phyloP scores from a whole-genome alignment of 2,888 invertebrate genomes.

The Brachypterus glaber region DNA sequence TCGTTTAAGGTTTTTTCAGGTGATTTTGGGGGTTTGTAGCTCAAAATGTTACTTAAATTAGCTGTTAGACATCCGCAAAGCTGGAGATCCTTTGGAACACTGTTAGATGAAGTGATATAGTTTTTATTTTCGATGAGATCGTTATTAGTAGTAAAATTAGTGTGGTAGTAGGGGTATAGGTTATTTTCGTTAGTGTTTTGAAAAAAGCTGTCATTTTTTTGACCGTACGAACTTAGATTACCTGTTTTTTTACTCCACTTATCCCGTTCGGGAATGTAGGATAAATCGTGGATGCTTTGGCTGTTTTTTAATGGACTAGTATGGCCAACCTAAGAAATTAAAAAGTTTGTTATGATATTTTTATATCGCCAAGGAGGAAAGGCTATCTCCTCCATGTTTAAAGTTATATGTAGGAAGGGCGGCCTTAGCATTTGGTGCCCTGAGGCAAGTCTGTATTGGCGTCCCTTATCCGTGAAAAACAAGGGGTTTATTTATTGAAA shows the following conservation, averaged over 20 bases:
- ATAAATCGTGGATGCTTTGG: slow-evolving; percentile 79
- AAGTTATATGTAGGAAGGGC: no score
- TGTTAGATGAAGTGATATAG: slow-evolving; percentile 24
- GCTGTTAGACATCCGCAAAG: slow-evolving; percentile 39
- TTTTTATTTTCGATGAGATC: slow-evolving; percentile 20
- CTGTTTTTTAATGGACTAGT: slow-evolving; percentile 72
- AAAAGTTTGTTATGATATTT: no score
- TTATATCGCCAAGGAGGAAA: no score
- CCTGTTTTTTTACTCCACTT: slow-evolving; percentile 31
- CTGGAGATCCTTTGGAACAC: slow-evolving; percentile 36
- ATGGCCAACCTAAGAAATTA: slow-evolving; percentile 56
- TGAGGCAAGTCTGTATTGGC: no score
- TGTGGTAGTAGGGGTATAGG: not conserved
- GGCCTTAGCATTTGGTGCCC: no score
- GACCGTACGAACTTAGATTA: slow-evolving; percentile 20
- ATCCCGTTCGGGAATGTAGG: slow-evolving; percentile 54
- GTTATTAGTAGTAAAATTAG: slow-evolving; percentile 9
- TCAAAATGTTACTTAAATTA: slow-evolving; percentile 29
- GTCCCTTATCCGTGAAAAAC: no score
- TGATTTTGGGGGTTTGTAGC: slow-evolving; percentile 28
- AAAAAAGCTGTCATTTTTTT: no score
- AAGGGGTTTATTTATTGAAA: no score
- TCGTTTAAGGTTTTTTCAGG: slow-evolving; percentile 29
- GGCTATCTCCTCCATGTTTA: no score
- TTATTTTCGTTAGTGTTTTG: not conserved